Evolutionary conservation across 2,888 invertebrate genomes (phyloP).

Genomic region (Agrilus biguttatus): DNA sequence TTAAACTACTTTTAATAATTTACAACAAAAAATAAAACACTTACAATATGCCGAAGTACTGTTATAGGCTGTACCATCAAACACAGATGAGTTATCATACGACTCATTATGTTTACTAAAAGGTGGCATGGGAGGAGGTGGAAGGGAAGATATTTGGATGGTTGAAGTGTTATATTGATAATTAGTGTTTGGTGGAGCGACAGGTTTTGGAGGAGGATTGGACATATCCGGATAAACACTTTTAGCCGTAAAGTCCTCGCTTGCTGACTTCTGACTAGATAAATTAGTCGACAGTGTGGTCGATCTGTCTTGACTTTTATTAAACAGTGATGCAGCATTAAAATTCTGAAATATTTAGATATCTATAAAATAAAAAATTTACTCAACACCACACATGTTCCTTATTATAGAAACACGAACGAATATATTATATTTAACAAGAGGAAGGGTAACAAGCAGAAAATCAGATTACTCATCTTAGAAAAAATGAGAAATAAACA

Average conservation of each 20-base stretch:
- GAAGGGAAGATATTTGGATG: constrained; percentile 33
- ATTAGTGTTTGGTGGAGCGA: constrained; percentile 7
- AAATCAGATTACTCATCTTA: too few relatives aligned
- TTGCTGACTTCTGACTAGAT: constrained; percentile 3
- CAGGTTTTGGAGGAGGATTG: constrained; percentile 33
- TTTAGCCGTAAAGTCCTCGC: constrained; percentile 3
- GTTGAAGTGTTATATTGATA: constrained; percentile 10
- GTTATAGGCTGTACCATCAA: constrained; percentile 5
- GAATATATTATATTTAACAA: too few relatives aligned
- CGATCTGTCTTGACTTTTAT: background rate
- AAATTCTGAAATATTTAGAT: constrained; percentile 8
- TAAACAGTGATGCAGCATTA: constrained; percentile 7
- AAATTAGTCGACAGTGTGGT: background rate
- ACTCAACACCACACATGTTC: too few relatives aligned
- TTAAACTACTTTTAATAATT: too few relatives aligned
- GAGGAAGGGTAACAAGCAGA: too few relatives aligned
- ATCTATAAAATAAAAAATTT: background rate
- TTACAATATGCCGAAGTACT: constrained; percentile 8
- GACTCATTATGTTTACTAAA: constrained; percentile 21
- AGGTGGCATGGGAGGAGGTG: constrained; percentile 39
- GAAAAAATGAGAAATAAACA: too few relatives aligned
- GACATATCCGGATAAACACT: constrained; percentile 28
- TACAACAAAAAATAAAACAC: constrained; percentile 1
- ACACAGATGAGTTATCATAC: constrained; percentile 8
- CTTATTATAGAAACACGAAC: too few relatives aligned